phyloP scores from a whole-genome alignment of 2,113 vertebrate genomes.

The Pseudolaguvia tuberculata region DNA sequence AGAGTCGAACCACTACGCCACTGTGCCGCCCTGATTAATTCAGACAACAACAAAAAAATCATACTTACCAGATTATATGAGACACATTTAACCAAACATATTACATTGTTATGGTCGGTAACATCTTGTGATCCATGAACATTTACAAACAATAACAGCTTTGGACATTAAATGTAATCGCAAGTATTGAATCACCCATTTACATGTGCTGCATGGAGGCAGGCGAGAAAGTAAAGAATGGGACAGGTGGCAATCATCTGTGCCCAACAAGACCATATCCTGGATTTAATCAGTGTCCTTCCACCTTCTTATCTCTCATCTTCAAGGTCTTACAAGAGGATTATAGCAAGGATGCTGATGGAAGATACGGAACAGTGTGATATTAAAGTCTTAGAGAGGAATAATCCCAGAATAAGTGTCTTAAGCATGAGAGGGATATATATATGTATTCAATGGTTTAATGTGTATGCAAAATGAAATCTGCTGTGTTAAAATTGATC shows the following conservation, averaged over 20 bases:
- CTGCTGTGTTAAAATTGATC: conserved; percentile 24
- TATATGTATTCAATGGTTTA: background rate
- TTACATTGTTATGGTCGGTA: too few species aligned
- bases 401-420: conserved; percentile 60
- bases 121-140: too few species aligned
- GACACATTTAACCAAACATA: too few species aligned
- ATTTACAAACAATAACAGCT: too few species aligned
- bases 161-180: too few species aligned
- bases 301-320: conserved; percentile 12
- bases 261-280: background rate
- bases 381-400: conserved; percentile 59
- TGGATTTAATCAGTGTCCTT: conserved; percentile 10
- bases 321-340: conserved; percentile 31
- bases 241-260: conserved; percentile 36
- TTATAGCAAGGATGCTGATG: conserved; percentile 38
- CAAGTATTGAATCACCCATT: background rate
- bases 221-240: background rate
- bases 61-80: too few species aligned
- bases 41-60: too few species aligned
- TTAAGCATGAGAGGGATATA: conserved; percentile 24
- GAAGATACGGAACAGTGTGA: conserved; percentile 53
- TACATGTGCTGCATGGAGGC: background rate
- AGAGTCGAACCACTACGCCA: too few species aligned
- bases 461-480: background rate
- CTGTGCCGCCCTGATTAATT: too few species aligned